These are phyloP conservation scores for Littorina saxatilis DNA, from an alignment of 1,140 invertebrate species.

Conservation along the genomic window DNA sequence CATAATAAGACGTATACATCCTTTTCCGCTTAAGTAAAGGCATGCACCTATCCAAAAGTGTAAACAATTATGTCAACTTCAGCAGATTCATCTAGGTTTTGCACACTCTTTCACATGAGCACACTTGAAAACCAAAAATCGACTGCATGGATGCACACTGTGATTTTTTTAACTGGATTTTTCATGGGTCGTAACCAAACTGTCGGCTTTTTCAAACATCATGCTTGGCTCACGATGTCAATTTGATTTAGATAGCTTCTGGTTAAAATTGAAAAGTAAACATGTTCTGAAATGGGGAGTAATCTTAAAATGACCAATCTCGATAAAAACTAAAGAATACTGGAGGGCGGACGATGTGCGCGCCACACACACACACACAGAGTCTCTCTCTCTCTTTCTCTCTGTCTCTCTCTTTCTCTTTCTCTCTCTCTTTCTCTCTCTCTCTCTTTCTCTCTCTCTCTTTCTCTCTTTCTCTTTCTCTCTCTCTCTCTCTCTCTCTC, in stretches of 20 bases:
- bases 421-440: constrained; percentile 19
- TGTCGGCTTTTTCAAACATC: background rate
- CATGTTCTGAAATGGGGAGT: no score
- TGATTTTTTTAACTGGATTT: no score
- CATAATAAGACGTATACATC: no score
- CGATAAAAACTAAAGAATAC: background rate
- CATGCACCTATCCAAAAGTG: no score
- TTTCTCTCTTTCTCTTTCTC: constrained; percentile 15
- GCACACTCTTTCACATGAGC: no score
- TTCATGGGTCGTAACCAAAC: no score
- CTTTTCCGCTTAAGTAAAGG: no score
- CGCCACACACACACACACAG: background rate
- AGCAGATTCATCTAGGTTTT: no score
- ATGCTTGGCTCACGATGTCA: background rate
- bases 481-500: constrained; percentile 16
- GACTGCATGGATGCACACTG: no score
- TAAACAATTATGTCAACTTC: no score
- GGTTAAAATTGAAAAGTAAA: background rate
- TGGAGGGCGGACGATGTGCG: background rate
- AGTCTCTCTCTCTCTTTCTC: background rate
- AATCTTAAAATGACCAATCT: no score
- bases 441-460: constrained; percentile 1
- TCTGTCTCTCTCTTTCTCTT: background rate
- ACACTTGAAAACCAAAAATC: no score
- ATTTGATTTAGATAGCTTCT: background rate